Evolutionary conservation across 2,888 invertebrate genomes (phyloP).

Genomic region (Folsomia candida): DNA sequence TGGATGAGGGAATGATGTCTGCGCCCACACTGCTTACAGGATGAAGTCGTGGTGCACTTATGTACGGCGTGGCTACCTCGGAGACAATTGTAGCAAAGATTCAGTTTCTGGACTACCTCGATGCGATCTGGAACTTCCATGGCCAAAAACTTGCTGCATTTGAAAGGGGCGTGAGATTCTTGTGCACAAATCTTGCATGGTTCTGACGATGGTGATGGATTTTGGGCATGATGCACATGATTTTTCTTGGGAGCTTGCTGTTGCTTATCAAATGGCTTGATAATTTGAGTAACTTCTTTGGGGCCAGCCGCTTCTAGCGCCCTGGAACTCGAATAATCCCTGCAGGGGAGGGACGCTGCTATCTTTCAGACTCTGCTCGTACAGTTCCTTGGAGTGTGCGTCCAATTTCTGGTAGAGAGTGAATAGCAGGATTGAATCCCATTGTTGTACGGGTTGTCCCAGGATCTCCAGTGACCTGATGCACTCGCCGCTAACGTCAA

Average conservation of each 20-base stretch:
- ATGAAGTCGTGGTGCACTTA: neutral
- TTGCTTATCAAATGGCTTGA: too few species aligned
- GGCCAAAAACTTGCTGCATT: too few species aligned
- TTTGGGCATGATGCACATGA: too few species aligned
- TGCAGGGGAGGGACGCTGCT: constrained; percentile 8
- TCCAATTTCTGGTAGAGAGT: constrained; percentile 20
- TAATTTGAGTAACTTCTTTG: too few species aligned
- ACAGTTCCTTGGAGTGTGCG: constrained; percentile 12
- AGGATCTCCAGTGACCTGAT: constrained; percentile 19
- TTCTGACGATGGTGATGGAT: too few species aligned
- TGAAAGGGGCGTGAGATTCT: too few species aligned
- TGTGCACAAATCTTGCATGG: too few species aligned
- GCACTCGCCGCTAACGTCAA: constrained; percentile 25
- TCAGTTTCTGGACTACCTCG: too few species aligned
- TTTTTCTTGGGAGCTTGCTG: too few species aligned
- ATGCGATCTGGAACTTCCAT: too few species aligned
- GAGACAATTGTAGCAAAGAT: constrained; percentile 32
- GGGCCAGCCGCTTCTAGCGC: too few species aligned
- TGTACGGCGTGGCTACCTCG: constrained; percentile 6
- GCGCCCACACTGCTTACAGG: constrained; percentile 11
- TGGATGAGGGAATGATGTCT: constrained; percentile 18
- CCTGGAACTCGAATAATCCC: constrained; percentile 17
- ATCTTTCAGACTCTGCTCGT: constrained; percentile 19
- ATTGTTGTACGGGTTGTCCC: neutral
- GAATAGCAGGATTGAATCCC: constrained; percentile 19